Evolutionary conservation across 2,797 vertebrate genomes (phyloP).

Genomic region (Ambastaia sidthimunki): DNA sequence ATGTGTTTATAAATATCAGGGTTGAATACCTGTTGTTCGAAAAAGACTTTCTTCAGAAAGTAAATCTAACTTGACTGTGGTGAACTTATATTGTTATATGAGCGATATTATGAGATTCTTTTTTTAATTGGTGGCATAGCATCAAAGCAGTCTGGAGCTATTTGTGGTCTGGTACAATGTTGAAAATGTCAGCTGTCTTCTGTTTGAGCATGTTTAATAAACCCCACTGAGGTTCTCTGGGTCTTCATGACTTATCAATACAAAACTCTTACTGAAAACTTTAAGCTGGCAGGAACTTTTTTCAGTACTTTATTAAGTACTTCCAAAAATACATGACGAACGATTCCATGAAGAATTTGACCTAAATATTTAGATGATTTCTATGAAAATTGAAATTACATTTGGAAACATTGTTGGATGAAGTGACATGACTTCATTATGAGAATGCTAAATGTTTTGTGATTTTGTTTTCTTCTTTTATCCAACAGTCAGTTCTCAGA

Average conservation of each 20-base stretch:
- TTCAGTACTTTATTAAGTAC: neutral
- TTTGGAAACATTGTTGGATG: neutral
- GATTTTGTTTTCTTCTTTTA: neutral
- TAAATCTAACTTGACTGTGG: conserved; percentile 67
- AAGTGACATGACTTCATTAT: conserved; percentile 2
- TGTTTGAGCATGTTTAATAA: conserved; percentile 69
- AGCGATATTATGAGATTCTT: conserved; percentile 61
- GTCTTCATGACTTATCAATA: conserved; percentile 50
- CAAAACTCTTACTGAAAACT: conserved; percentile 19
- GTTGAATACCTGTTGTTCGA: conserved; percentile 47
- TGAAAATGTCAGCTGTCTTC: conserved; percentile 84
- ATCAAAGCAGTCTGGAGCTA: conserved; percentile 73
- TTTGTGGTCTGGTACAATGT: conserved; percentile 80
- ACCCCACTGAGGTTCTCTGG: conserved; percentile 69
- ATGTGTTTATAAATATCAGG: conserved; percentile 16
- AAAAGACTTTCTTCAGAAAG: conserved; percentile 32
- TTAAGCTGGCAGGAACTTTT: conserved; percentile 4
- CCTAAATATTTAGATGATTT: conserved; percentile 1
- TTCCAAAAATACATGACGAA: neutral
- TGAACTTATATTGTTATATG: conserved; percentile 68
- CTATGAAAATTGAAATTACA: neutral
- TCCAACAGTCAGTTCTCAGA: conserved; percentile 41
- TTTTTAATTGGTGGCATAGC: conserved; percentile 80
- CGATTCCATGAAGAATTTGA: neutral
- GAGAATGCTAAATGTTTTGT: neutral